These are phyloP conservation scores for Pocota personata DNA, from an alignment of 2,888 invertebrate genomes.

Conservation along the genomic window DNA sequence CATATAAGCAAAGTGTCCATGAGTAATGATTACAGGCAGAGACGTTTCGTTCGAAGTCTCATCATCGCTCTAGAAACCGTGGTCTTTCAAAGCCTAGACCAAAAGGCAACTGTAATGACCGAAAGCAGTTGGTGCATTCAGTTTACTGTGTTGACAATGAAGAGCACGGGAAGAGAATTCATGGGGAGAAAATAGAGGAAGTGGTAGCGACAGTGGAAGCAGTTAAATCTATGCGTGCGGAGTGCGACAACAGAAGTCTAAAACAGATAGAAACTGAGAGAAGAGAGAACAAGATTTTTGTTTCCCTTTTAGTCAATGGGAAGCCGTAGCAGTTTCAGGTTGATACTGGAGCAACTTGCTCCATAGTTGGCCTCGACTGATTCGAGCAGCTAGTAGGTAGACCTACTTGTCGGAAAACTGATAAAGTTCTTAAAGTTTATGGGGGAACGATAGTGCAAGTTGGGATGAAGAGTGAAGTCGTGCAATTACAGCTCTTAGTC, in stretches of 20 bases:
- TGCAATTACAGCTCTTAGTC: neutral
- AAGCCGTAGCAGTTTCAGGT: too few species aligned
- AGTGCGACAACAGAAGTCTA: too few species aligned
- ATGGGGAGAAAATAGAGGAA: too few species aligned
- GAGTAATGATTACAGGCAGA: slow-evolving; percentile 12
- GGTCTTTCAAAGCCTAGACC: neutral
- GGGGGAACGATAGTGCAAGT: neutral
- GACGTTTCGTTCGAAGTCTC: neutral
- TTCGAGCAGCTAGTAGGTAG: neutral
- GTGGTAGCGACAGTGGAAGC: too few species aligned
- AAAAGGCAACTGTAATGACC: neutral
- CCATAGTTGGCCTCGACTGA: too few species aligned
- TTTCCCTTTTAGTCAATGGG: too few species aligned
- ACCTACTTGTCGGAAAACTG: neutral
- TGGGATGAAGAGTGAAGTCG: neutral
- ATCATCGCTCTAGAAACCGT: neutral
- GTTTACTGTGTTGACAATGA: too few species aligned
- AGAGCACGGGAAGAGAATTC: too few species aligned
- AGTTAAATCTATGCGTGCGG: too few species aligned
- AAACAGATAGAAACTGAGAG: too few species aligned
- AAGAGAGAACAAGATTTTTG: too few species aligned
- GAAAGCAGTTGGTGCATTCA: neutral
- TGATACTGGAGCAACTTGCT: too few species aligned
- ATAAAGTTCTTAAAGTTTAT: slow-evolving; percentile 3
- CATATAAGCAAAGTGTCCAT: slow-evolving; percentile 16